Evolutionary conservation across 2,797 vertebrate genomes (phyloP).

Genomic region (Notoglanidium macrostoma): DNA sequence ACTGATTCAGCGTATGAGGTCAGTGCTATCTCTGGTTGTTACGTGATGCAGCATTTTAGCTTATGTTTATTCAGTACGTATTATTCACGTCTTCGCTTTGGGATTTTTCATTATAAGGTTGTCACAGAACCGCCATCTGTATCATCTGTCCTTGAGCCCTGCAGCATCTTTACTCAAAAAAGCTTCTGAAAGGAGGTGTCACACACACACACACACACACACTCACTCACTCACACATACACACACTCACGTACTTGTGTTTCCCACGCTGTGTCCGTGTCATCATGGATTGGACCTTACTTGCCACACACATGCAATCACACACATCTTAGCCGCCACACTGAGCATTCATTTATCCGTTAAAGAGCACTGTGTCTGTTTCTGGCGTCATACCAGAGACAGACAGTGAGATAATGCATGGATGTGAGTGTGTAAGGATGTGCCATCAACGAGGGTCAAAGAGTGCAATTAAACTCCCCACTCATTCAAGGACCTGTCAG

Average conservation of each 20-base stretch:
- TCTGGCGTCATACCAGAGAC: not conserved
- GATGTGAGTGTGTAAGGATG: slow-evolving; percentile 38
- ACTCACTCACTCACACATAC: slow-evolving; percentile 1
- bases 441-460: slow-evolving; percentile 31
- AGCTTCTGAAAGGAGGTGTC: not conserved
- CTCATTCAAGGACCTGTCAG: slow-evolving; percentile 24
- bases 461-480: slow-evolving; percentile 27
- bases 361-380: not conserved
- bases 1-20: not conserved
- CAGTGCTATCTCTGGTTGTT: not conserved
- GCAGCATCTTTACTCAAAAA: not conserved
- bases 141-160: slow-evolving; percentile 1
- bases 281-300: not conserved
- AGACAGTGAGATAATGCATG: slow-evolving; percentile 20
- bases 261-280: not conserved
- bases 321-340: not conserved
- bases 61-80: not conserved
- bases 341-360: slow-evolving; percentile 14
- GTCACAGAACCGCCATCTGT: not conserved
- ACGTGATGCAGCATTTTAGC: not conserved
- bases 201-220: not conserved
- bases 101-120: slow-evolving; percentile 11
- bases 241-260: not conserved
- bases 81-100: not conserved
- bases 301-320: not conserved